Evolutionary conservation across 2,888 invertebrate genomes (phyloP), one percentile per base, ranked within the genome.

Genomic region (Agriotes lineatus): DNA sequence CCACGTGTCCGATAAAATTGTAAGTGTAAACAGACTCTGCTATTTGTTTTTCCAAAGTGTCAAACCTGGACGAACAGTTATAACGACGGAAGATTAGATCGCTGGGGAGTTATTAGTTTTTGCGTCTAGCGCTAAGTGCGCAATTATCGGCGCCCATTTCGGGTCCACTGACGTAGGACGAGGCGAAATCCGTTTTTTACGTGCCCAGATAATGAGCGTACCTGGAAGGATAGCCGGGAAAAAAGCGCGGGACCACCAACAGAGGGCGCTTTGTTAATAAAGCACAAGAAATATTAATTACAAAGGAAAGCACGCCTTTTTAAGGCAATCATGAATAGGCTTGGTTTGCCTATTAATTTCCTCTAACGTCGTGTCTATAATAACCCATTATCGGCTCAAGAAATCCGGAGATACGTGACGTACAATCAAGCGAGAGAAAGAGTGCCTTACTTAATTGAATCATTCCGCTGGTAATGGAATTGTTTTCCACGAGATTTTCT

Each of bases 301-400:
- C 52, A 59, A 37, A 54, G 48, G 50, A 61, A 61, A 61, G 50
- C 61, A 25, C 44, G 42, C 63, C 63, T 63, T 63, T 60, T 54
- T 54, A 63, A 67, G 60, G 61, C 54, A 52, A 66, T 60, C 66
- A 50, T 54, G 66, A 66, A 66, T 59, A 61, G 61, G 62, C 62
- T 63, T 48, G 61, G 61, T 67, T 56, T 39, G 59, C 50, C 54
- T 67, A 60, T 67, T 67, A 61, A 66, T 48, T 63, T 63, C 44
- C 12, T 50, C 50, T 20, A 56, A 52, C 63, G 22, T 48, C 58
- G 65, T 58, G 63, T 20, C 56, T 22, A 30, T 61, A 56, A 48
- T 65, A 58, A 58, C 50, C 57, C 45, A 58, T 58, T 65, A 65
- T 65, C 22, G 45, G 18, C 18, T 35, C 48, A 58, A 58, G 44